Base-by-base conservation (phyloP, 2,888 invertebrate genomes). In the Calameuta pallipes region DNA sequence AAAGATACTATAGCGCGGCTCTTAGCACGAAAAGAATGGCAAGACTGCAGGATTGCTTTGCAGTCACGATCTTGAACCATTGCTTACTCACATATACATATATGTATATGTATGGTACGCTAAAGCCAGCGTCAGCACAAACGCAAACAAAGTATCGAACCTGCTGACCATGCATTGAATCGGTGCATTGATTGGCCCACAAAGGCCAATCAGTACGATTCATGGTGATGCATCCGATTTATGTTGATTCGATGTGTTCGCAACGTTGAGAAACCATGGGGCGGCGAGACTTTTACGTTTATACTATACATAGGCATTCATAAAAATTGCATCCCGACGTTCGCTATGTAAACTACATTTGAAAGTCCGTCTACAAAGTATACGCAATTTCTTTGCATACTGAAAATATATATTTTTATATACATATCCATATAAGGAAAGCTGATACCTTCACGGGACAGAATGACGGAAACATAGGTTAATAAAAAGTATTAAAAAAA, bases 171-270 rank as follows among this genome's bases (percentile, higher is more conserved):
- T 36, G 33, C 56, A 68, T 70, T 75, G 71, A 80, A 79, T 79
- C 71, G 33, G 74, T 68, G 69, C 74, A 71, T 36, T 74, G 74
- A 78, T 78, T 79, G 77, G 35, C 69, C 76, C 68, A 71, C 79
- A 74, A 80, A 79, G 76, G 79, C 77, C 76, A 77, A 80, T 80
- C 78, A 74, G 71, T 13, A 74, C 35, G 15, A 76, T 74, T 74
- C 71, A 71, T 31, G 33, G 31, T 23, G 71, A 23, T 71, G 71
- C 71, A 71, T 71, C 71, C 12, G 31, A 33, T 71, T 56, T 56
- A 56, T 56, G 56, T 56, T 56, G 56, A 56, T 23, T 56, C 23
- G 23, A 56, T 56, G 56, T 56, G 56, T 56, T 56, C 23, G 23
- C 23, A 56, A 23, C 56, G 23, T 56, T 56, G 56, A 23, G 56